Evolutionary conservation across 2,797 vertebrate genomes (phyloP).

Genomic region (Oryzias dopingdopingensis): DNA sequence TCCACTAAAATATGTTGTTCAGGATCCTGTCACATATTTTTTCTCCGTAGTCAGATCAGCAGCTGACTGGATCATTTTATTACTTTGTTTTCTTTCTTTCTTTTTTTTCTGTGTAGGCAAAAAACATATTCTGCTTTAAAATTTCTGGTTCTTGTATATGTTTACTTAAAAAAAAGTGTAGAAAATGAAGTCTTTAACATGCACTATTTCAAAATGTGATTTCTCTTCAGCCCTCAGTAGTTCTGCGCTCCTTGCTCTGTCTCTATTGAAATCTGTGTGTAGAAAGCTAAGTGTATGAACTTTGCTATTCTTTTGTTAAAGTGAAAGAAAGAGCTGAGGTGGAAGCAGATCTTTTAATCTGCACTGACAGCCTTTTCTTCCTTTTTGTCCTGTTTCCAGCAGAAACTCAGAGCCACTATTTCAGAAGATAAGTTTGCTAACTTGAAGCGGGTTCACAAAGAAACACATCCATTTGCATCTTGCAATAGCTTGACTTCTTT

Average conservation of each 20-base stretch:
- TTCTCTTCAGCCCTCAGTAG: too few species aligned
- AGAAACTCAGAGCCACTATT: slow-evolving; percentile 4
- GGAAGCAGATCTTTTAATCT: slow-evolving; percentile 7
- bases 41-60: too few species aligned
- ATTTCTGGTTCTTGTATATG: not conserved
- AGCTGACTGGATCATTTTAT: too few species aligned
- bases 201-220: too few species aligned
- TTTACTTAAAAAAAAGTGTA: too few species aligned
- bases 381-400: slow-evolving; percentile 13
- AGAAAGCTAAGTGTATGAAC: not conserved
- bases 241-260: not conserved
- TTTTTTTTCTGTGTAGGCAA: too few species aligned
- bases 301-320: slow-evolving; percentile 6
- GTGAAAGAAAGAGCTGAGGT: not conserved
- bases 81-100: too few species aligned
- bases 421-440: slow-evolving; percentile 2
- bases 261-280: not conserved
- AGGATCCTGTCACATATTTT: too few species aligned
- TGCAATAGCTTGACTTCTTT: slow-evolving; percentile 23
- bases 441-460: slow-evolving; percentile 4
- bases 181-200: too few species aligned
- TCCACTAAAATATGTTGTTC: too few species aligned
- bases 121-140: not conserved
- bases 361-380: slow-evolving; percentile 1
- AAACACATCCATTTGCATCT: slow-evolving; percentile 21